phyloP scores from a whole-genome alignment of 2,888 invertebrate genomes.

The Oxycera nigricornis region DNA sequence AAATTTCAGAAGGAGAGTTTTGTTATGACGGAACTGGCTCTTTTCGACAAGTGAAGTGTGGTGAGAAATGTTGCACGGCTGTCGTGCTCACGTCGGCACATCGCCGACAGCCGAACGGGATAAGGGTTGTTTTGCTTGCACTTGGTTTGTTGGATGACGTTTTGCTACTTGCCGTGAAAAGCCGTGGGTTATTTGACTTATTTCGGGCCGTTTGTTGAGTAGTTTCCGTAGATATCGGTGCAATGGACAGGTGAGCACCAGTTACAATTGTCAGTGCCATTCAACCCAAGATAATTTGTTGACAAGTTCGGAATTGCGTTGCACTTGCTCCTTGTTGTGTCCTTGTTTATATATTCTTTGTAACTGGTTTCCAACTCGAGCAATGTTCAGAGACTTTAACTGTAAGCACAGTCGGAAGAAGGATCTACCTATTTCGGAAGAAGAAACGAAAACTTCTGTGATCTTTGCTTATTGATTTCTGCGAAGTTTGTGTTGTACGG shows the following conservation, averaged over 20 bases:
- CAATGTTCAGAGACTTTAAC: neutral
- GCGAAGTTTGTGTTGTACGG: neutral
- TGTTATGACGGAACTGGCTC: conserved; percentile 11
- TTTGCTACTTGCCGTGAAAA: conserved; percentile 6
- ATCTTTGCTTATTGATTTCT: conserved; percentile 26
- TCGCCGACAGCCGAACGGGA: neutral
- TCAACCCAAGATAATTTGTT: neutral
- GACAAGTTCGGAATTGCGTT: neutral
- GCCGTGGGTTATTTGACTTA: neutral
- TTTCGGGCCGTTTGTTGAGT: neutral
- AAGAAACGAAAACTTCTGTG: neutral
- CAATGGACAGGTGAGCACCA: neutral
- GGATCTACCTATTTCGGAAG: neutral
- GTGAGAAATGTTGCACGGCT: neutral
- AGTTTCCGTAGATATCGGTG: neutral
- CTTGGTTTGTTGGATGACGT: conserved; percentile 7
- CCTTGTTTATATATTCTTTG: neutral
- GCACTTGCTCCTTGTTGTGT: neutral
- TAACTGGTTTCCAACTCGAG: neutral
- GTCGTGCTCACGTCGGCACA: neutral
- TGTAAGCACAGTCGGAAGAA: neutral
- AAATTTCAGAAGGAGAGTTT: neutral
- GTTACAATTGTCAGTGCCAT: neutral
- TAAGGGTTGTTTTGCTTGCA: conserved; percentile 27
- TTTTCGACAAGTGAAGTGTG: conserved; percentile 19